Base-by-base conservation (phyloP, 2,888 invertebrate genomes). In the Saturnia japonica region DNA sequence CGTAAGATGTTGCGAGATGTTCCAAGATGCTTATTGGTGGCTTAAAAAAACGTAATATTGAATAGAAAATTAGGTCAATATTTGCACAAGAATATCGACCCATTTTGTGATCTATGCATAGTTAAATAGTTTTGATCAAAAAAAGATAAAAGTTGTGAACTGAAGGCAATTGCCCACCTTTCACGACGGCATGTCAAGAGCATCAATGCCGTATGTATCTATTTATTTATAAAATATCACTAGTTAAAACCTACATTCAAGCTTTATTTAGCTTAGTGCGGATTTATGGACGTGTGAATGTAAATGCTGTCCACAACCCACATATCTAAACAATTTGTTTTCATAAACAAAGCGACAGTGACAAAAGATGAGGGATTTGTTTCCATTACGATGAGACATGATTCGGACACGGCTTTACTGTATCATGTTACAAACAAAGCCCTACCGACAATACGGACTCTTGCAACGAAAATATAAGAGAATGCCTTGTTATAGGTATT, bases 321-420 rank as follows among this genome's bases (percentile, higher is more conserved):
- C n/a, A n/a, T 75, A 80, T 75, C 74, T 73, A 22, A 54, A 69
- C 75, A 69, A 80, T 80, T 80, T 75, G 73, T 81, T 79, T 76
- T 78, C 70, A 78, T 78, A 74, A 77, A 79, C 71, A 70, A 71
- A 68, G 66, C 71, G 76, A 74, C 72, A 68, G 64, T 74, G 74
- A 75, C 69, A 71, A 75, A 76, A 76, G 66, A 67, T 67, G 67
- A 60, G 42, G 71, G 69, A 72, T 75, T 75, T 72, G 71, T 68
- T 60, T 68, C 64, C 72, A 74, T 77, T 77, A 74, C 28, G 69
- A 64, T 22, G 51, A 67, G 60, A 43, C 60, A 69, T 11, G 62
- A 64, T 64, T 69, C 34, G 47, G 69, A 69, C 64, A 42, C 40
- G 64, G n/a, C 62, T 11, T 47, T 45, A 64, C 62, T 64, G 22